A percentile compares a stretch with the other conserved stretches of the same genome.
Conservation (phyloP, 1,140 invertebrate genomes). For the Plectus sambesii region DNA sequence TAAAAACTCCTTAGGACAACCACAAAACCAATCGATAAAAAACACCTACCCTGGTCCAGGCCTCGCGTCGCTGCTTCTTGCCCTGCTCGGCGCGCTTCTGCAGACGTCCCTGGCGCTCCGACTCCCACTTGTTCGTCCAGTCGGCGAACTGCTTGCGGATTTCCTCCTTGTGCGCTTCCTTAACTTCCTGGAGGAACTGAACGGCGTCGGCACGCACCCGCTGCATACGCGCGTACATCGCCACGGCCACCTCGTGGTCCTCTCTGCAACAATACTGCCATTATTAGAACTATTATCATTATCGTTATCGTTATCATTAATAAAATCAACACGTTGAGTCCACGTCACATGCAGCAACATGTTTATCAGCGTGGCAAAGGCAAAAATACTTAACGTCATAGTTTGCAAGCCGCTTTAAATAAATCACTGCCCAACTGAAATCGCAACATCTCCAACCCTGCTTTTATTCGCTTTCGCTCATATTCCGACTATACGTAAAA, state of each 20-base stretch:
- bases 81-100: slow-evolving; percentile 20
- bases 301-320: not conserved
- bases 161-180: slow-evolving; percentile 25
- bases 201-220: slow-evolving; percentile 26
- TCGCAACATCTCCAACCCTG: too few relatives aligned
- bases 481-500: too few relatives aligned
- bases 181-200: slow-evolving; percentile 29
- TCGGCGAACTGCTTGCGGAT: slow-evolving; percentile 22
- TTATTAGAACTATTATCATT: not conserved
- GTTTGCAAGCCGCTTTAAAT: too few relatives aligned
- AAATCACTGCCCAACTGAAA: too few relatives aligned
- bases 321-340: not conserved
- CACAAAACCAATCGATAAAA: too few relatives aligned
- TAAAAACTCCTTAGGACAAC: too few relatives aligned
- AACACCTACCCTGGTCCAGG: too few relatives aligned
- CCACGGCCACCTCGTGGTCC: slow-evolving; percentile 28
- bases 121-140: slow-evolving; percentile 29
- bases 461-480: too few relatives aligned
- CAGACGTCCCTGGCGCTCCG: slow-evolving; percentile 24
- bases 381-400: slow-evolving; percentile 4
- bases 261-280: slow-evolving; percentile 23
- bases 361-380: slow-evolving; percentile 15
- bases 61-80: slow-evolving; percentile 23
- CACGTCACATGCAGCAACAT: not conserved
- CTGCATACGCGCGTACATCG: slow-evolving; percentile 26